Evolutionary conservation across 1,140 invertebrate genomes (phyloP).

Genomic region (Leptopilina clavipes): DNA sequence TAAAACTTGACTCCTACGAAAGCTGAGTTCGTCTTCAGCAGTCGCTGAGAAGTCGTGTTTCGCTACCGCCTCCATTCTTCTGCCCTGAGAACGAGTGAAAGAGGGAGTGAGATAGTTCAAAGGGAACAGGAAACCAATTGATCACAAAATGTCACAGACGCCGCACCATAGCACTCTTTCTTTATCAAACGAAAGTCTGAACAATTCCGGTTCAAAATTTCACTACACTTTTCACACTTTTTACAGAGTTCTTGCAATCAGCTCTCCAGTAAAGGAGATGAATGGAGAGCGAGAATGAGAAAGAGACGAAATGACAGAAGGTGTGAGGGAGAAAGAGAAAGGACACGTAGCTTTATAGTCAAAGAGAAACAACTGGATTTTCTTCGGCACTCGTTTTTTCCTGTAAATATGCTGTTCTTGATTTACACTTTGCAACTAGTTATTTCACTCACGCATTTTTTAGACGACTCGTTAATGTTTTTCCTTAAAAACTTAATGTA

Average conservation of each 20-base stretch:
- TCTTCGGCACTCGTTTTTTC: slow-evolving; percentile 20
- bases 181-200: slow-evolving; percentile 8
- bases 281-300: slow-evolving; percentile 43
- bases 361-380: slow-evolving; percentile 23
- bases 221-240: slow-evolving; percentile 40
- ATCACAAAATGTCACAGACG: slow-evolving; percentile 33
- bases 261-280: slow-evolving; percentile 34
- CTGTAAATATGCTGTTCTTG: slow-evolving; percentile 34
- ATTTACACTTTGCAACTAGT: neutral
- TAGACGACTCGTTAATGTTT: neutral
- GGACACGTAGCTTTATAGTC: slow-evolving; percentile 23
- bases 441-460: neutral
- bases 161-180: slow-evolving; percentile 11
- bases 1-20: slow-evolving; percentile 93
- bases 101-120: slow-evolving; percentile 25
- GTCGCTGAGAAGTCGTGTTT: slow-evolving; percentile 99
- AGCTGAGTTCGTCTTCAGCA: slow-evolving; percentile 98
- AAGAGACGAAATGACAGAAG: slow-evolving; percentile 37
- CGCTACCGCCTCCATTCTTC: slow-evolving; percentile 95
- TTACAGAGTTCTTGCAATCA: slow-evolving; percentile 26
- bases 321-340: slow-evolving; percentile 41
- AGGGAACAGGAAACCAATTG: slow-evolving; percentile 19
- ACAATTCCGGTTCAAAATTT: slow-evolving; percentile 34
- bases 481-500: slow-evolving; percentile 3
- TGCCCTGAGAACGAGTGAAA: slow-evolving; percentile 39